Conservation (phyloP, 2,113 vertebrate species). For the Eudorcas thomsonii region DNA sequence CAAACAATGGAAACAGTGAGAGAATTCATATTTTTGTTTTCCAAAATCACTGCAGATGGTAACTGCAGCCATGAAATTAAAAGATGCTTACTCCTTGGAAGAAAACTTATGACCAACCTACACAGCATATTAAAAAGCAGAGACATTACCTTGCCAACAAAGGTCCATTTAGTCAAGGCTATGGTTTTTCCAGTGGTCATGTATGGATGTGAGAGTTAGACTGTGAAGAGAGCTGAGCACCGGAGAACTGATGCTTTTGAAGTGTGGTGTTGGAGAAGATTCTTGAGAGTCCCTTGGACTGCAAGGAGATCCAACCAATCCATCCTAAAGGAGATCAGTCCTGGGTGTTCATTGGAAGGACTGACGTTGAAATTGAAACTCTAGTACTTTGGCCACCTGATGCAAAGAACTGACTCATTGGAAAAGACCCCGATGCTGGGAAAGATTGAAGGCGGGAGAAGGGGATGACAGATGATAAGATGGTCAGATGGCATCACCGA, state of each 20-base stretch:
- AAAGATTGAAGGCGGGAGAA: neutral
- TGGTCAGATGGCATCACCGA: neutral
- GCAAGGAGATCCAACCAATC: neutral
- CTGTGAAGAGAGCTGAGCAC: rapidly evolving
- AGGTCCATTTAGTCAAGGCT: rapidly evolving
- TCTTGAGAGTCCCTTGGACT: neutral
- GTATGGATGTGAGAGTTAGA: neutral
- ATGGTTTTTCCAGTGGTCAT: neutral
- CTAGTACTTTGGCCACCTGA: neutral
- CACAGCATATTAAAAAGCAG: neutral
- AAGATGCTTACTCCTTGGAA: neutral
- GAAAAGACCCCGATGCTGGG: neutral
- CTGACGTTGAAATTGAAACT: neutral
- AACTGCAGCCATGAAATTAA: neutral
- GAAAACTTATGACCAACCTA: neutral
- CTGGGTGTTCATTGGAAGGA: neutral
- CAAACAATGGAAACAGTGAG: neutral
- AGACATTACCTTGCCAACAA: neutral
- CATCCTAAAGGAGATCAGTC: neutral
- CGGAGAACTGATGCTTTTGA: neutral
- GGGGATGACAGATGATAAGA: neutral
- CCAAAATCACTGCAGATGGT: neutral
- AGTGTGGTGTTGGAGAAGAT: neutral
- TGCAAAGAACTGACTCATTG: neutral
- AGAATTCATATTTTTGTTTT: neutral